A percentile compares a stretch with the other conserved stretches of the same genome.
phyloP scores from a whole-genome alignment of 35 echinoderm and acorn worm species.

The Diadema setosum region DNA sequence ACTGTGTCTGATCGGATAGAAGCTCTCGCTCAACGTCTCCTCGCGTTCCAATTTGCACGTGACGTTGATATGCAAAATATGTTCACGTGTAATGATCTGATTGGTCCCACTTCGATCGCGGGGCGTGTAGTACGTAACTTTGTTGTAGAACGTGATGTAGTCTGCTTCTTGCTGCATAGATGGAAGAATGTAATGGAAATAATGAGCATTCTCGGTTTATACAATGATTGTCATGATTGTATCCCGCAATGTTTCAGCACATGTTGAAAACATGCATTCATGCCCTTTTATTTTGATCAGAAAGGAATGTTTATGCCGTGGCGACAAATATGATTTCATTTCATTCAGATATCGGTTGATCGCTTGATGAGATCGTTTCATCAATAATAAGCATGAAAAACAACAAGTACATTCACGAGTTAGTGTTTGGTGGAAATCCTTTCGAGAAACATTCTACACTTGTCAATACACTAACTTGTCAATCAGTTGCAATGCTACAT shows the following conservation, averaged over 20 bases:
- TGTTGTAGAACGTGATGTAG: neutral
- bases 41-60: neutral
- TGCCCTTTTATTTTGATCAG: too few species aligned
- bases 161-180: neutral
- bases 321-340: neutral
- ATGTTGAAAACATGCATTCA: too few species aligned
- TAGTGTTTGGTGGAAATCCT: too few species aligned
- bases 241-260: neutral
- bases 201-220: neutral
- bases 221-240: neutral
- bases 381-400: too few species aligned
- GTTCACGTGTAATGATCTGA: neutral
- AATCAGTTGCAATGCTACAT: too few species aligned
- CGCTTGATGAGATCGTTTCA: too few species aligned
- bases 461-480: too few species aligned
- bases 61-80: neutral
- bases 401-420: too few species aligned
- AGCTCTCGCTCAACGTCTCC: neutral
- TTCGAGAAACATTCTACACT: too few species aligned
- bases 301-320: too few species aligned
- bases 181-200: neutral
- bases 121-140: neutral
- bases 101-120: neutral
- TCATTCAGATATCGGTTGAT: too few species aligned
- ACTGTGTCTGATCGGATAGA: neutral